These are phyloP conservation scores for Danio jaintianensis DNA, from an alignment of 2,797 vertebrate genomes.

Conservation along the genomic window DNA sequence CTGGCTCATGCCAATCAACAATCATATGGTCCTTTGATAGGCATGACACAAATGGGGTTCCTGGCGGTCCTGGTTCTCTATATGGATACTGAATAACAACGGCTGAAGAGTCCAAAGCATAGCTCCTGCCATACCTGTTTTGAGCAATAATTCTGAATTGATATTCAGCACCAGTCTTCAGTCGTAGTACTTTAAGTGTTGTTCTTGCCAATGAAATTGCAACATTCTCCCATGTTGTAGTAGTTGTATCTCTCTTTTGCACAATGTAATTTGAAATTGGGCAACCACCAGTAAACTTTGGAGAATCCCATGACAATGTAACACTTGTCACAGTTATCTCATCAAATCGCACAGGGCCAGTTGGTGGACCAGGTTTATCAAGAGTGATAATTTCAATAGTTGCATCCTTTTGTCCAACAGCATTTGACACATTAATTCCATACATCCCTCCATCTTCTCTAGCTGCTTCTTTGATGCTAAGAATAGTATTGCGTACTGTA, in stretches of 20 bases:
- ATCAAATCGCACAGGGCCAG: slow-evolving; percentile 93
- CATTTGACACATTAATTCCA: slow-evolving; percentile 87
- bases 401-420: slow-evolving; percentile 90
- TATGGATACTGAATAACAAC: slow-evolving; percentile 96
- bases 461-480: slow-evolving; percentile 92
- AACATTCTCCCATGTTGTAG: slow-evolving; percentile 92
- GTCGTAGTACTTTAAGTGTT: slow-evolving; percentile 88
- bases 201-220: slow-evolving; percentile 91
- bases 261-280: slow-evolving; percentile 97
- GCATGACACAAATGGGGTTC: slow-evolving; percentile 90
- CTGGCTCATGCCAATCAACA: slow-evolving; percentile 95
- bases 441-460: slow-evolving; percentile 95
- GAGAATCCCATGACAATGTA: slow-evolving; percentile 94
- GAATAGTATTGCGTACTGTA: slow-evolving; percentile 80
- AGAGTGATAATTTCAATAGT: slow-evolving; percentile 92
- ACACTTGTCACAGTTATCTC: slow-evolving; percentile 95
- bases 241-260: slow-evolving; percentile 95
- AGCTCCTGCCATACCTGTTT: slow-evolving; percentile 96
- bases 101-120: slow-evolving; percentile 89
- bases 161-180: slow-evolving; percentile 97
- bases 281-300: slow-evolving; percentile 91
- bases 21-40: slow-evolving; percentile 92
- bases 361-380: slow-evolving; percentile 96
- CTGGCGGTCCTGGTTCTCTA: slow-evolving; percentile 96
- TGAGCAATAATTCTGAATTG: slow-evolving; percentile 99